Evolutionary conservation across 2,113 vertebrate species (phyloP).

Genomic region (Peromyscus polionotus): DNA sequence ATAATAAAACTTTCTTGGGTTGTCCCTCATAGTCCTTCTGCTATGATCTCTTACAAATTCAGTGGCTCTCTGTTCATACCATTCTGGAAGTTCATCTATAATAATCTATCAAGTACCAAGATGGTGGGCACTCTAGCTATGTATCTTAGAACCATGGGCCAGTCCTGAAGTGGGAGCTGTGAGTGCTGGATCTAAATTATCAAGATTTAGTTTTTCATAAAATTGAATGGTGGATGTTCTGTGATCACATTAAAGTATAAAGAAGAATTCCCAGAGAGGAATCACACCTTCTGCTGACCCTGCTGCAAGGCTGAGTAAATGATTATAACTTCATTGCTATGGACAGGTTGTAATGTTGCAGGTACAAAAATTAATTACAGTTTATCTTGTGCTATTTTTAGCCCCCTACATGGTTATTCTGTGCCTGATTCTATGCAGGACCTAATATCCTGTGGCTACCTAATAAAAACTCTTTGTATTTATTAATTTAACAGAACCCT

Average conservation of each 20-base stretch:
- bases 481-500: neutral
- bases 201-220: constrained; percentile 8
- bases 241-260: neutral
- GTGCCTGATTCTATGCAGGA: rapidly evolving
- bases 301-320: neutral
- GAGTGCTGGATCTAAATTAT: neutral
- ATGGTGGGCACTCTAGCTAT: neutral
- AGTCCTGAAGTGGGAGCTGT: neutral
- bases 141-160: neutral
- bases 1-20: neutral
- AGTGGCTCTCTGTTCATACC: neutral
- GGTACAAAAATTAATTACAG: neutral
- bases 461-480: neutral
- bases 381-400: neutral
- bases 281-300: neutral
- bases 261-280: neutral
- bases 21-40: neutral
- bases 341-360: neutral
- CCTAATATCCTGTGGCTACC: neutral
- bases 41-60: neutral
- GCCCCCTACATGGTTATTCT: neutral
- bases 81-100: neutral
- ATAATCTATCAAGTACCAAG: neutral
- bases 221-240: neutral
- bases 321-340: neutral